A percentile compares a stretch with the other conserved stretches of the same genome.
These are phyloP conservation scores for Ochotona curzoniae DNA, from an alignment of 2,113 vertebrate genomes.

Conservation along the genomic window DNA sequence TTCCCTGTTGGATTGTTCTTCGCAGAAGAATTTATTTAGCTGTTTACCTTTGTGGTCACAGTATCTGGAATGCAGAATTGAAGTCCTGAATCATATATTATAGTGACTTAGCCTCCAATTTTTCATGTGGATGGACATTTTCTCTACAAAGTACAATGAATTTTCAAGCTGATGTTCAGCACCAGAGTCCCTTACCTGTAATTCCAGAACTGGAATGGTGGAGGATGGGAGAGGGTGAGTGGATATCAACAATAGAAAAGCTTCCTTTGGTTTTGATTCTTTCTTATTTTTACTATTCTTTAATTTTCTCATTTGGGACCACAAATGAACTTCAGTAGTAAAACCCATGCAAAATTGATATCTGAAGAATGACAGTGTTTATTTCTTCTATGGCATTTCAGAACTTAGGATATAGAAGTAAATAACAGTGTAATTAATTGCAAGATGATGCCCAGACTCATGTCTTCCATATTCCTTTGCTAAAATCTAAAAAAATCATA, in stretches of 20 bases:
- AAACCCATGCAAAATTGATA: neutral
- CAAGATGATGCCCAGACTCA: neutral
- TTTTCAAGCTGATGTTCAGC: neutral
- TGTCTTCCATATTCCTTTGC: neutral
- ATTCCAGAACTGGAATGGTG: neutral
- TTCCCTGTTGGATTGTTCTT: neutral
- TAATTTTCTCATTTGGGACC: neutral
- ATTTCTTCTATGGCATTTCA: neutral
- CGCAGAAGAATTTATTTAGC: neutral
- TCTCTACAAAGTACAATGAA: neutral
- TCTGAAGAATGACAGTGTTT: neutral
- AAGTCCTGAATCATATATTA: neutral
- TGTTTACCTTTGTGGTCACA: neutral
- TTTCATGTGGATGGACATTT: neutral
- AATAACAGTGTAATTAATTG: neutral
- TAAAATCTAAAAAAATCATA: conserved; percentile 19
- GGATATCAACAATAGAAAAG: neutral
- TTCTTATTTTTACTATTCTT: conserved; percentile 12
- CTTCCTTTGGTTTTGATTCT: neutral
- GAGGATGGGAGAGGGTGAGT: no score
- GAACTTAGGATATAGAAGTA: neutral
- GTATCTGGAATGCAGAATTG: neutral
- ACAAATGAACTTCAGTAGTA: neutral
- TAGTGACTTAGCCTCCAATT: neutral
- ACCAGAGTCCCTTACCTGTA: accelerated